phyloP scores from a whole-genome alignment of 2,888 invertebrate species.

The Scaptomyza parva region DNA sequence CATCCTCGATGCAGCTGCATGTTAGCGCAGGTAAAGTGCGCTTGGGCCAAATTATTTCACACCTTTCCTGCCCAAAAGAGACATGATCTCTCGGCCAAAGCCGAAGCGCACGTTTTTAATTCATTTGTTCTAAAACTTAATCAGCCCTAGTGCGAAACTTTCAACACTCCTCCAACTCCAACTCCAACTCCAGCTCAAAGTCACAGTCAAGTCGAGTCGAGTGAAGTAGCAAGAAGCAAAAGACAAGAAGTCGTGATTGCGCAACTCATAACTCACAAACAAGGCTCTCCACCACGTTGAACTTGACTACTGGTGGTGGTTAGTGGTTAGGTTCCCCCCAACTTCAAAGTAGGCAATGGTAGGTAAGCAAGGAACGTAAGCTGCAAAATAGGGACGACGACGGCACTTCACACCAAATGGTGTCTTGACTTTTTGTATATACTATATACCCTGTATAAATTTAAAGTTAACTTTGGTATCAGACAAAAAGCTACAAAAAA shows the following conservation, averaged over 20 bases:
- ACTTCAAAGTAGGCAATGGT: not conserved
- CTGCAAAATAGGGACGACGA: conserved; percentile 32
- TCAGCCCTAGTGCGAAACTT: conserved; percentile 64
- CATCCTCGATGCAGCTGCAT: conserved; percentile 43
- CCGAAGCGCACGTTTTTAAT: conserved; percentile 73
- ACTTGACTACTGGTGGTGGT: conserved; percentile 57
- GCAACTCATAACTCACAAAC: conserved; percentile 84
- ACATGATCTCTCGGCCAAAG: conserved; percentile 45
- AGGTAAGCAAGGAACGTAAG: conserved; percentile 12
- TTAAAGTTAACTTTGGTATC: not conserved
- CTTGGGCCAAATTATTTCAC: conserved; percentile 65
- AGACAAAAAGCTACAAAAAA: too few relatives aligned
- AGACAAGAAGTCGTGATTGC: conserved; percentile 84
- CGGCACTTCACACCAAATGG: conserved; percentile 52
- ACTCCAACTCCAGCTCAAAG: not conserved
- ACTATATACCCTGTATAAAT: not conserved
- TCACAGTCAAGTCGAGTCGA: not conserved
- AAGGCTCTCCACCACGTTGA: conserved; percentile 54
- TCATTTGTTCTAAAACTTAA: conserved; percentile 81
- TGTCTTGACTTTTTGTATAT: not conserved
- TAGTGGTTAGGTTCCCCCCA: conserved; percentile 23
- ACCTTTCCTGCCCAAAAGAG: conserved; percentile 49
- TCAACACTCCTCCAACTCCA: conserved; percentile 20
- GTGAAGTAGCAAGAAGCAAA: conserved; percentile 41
- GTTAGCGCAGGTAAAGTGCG: conserved; percentile 60